Evolutionary conservation across 1,140 invertebrate genomes (phyloP).

Genomic region (Nephotettix cincticeps): DNA sequence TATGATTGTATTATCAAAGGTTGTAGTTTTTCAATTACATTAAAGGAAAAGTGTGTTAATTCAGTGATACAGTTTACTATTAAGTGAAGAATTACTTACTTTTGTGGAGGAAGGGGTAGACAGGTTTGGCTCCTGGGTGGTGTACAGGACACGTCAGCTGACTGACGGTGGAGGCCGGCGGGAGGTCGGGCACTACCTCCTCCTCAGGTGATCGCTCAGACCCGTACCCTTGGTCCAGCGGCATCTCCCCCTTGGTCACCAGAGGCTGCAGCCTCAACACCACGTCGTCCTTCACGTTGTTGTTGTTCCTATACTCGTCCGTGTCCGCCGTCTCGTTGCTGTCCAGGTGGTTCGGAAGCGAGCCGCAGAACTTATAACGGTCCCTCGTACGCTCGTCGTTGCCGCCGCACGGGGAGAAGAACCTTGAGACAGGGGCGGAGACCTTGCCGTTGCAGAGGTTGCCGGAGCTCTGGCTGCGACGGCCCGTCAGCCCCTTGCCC

Average conservation of each 20-base stretch:
- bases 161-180: slow-evolving; percentile 42
- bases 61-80: too few species aligned
- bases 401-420: slow-evolving; percentile 33
- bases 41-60: too few species aligned
- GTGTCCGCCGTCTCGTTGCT: slow-evolving; percentile 60
- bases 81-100: slow-evolving; percentile 51
- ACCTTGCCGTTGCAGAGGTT: slow-evolving; percentile 51
- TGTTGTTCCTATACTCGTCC: slow-evolving; percentile 58
- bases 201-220: slow-evolving; percentile 76
- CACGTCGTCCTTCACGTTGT: slow-evolving; percentile 49
- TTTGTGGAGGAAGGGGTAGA: slow-evolving; percentile 62
- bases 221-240: slow-evolving; percentile 68
- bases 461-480: slow-evolving; percentile 68
- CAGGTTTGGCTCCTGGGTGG: slow-evolving; percentile 49
- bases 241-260: neutral
- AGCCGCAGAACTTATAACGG: slow-evolving; percentile 59
- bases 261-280: slow-evolving; percentile 32
- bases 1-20: too few species aligned
- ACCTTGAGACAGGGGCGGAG: slow-evolving; percentile 40
- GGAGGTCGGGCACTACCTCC: slow-evolving; percentile 65
- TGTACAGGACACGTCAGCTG: slow-evolving; percentile 32
- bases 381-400: slow-evolving; percentile 24
- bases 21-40: too few species aligned
- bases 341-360: slow-evolving; percentile 70
- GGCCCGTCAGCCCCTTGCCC: slow-evolving; percentile 63